Evolutionary conservation across 2,888 invertebrate species (phyloP), one percentile per base, ranked within the genome.

Genomic region (Ditylenchus weischeri): DNA sequence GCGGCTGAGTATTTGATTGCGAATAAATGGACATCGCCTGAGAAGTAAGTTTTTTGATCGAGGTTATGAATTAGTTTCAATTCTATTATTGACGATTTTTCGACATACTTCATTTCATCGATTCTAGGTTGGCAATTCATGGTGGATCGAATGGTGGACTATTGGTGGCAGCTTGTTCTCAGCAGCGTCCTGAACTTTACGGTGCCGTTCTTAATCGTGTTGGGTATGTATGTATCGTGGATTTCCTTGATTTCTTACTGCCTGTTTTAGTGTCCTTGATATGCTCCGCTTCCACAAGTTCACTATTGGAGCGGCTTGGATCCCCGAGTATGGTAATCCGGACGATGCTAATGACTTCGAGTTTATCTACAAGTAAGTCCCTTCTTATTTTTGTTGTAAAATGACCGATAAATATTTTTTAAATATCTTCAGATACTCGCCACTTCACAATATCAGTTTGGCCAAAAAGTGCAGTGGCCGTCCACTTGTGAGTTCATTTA

Each of bases 81-180:
- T n/a, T n/a, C n/a, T n/a, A n/a, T n/a, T n/a, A n/a, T n/a, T n/a
- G n/a, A n/a, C n/a, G n/a, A n/a, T n/a, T n/a, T 51, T 51, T 8
- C 19, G 7, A 6, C 23, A 21, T 51, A 51, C 51, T 51, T n/a
- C 51, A 54, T 54, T 15, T 54, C n/a, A 54, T 23, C 10, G 3
- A 15, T 61, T 80, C 8, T 70, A 86, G 86, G 72, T 84, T 95
- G 71, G 89, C 89, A 18, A 92, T 93, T 77, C 91, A 93, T 85
- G 98, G 98, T 19, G 94, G 91, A 35, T 95, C 94, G 64, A 98
- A 98, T 86, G 96, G 98, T 0, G 98, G 98, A 0, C 87, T 96
- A 64, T 86, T 96, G 18, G 91, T 95, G 15, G 93, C 90, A 5
- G 93, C 94, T n/a, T 92, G 92, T 83, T 88, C 90, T 75, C 95